Conservation (phyloP, 2,797 vertebrate genomes). For the Clarias pachynema region DNA sequence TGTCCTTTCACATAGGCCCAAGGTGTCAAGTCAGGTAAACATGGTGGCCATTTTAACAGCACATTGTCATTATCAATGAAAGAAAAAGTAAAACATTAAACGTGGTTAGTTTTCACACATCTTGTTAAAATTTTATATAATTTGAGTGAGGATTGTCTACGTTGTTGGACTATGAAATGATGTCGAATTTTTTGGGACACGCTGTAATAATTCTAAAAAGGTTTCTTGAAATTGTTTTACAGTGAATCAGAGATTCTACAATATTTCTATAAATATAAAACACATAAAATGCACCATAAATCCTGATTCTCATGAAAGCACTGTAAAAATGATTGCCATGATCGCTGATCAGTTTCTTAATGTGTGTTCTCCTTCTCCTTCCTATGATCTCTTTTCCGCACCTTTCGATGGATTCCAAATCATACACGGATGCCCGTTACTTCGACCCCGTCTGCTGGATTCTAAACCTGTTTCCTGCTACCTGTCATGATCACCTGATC, state of each 20-base stretch:
- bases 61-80: too few relatives aligned
- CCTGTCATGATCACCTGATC: constrained; percentile 36
- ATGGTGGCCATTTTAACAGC: too few relatives aligned
- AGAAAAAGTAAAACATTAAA: too few relatives aligned
- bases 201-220: not conserved
- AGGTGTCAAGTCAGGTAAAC: too few relatives aligned
- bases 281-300: not conserved
- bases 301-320: not conserved
- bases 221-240: not conserved
- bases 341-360: constrained; percentile 72
- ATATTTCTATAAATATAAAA: not conserved
- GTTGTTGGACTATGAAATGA: too few relatives aligned
- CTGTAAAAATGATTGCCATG: constrained; percentile 68
- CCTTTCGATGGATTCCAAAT: constrained; percentile 63
- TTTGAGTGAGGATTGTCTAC: too few relatives aligned
- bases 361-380: constrained; percentile 81
- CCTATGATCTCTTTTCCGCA: constrained; percentile 78
- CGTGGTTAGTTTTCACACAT: too few relatives aligned
- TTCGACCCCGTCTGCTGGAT: constrained; percentile 86
- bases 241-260: not conserved
- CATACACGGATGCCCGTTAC: constrained; percentile 84
- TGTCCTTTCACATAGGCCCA: too few relatives aligned
- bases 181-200: too few relatives aligned
- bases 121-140: too few relatives aligned
- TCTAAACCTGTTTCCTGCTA: constrained; percentile 40